A percentile compares a stretch with the other conserved stretches of the same genome.
phyloP scores from a whole-genome alignment of 2,113 vertebrate species.

The Odobenus rosmarus region DNA sequence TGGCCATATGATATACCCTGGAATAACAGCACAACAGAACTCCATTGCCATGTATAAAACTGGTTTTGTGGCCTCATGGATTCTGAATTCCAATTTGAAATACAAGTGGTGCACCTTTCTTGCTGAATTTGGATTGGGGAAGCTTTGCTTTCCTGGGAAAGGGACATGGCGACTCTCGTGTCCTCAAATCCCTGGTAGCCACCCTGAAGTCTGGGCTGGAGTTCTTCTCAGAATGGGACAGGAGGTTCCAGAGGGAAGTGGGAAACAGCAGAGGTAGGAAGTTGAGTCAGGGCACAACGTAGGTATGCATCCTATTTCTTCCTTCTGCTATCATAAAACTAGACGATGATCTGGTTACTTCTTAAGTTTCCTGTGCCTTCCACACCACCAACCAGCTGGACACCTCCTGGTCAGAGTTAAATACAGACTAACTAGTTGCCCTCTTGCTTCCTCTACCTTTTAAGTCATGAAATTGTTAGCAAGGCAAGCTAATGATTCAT shows the following conservation, averaged over 20 bases:
- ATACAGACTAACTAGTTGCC: background rate
- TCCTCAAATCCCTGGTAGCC: background rate
- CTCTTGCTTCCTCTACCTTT: background rate
- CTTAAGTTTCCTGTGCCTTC: background rate
- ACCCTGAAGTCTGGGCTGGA: background rate
- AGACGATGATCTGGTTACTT: background rate
- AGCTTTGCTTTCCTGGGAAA: conserved; percentile 9
- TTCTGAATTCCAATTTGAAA: conserved; percentile 6
- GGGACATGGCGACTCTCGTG: background rate
- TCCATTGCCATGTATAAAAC: background rate
- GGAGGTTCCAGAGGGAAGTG: background rate
- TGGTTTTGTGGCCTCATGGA: background rate
- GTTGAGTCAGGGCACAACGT: background rate
- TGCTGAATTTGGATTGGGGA: background rate
- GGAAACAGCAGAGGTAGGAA: background rate
- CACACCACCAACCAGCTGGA: background rate
- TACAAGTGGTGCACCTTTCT: background rate
- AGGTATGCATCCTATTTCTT: background rate
- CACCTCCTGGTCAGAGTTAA: background rate
- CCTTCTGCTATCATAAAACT: background rate
- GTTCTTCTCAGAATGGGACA: background rate
- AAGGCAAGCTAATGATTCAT: conserved; percentile 38
- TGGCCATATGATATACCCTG: background rate
- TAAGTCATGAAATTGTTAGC: background rate
- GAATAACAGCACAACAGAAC: background rate